Conservation (phyloP, 1,140 invertebrate genomes). For the Diorhabda carinulata region DNA sequence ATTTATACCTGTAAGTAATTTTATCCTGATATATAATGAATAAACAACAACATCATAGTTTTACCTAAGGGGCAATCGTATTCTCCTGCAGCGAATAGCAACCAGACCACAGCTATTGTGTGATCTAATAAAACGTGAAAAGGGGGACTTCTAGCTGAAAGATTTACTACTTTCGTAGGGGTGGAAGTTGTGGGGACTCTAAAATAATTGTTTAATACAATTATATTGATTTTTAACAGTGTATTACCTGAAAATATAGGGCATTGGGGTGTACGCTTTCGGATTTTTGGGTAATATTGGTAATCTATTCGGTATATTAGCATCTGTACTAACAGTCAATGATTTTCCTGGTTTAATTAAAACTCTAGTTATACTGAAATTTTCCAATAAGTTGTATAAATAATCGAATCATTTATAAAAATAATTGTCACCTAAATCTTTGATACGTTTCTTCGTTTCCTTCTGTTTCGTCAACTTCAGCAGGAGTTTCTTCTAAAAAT, state of each 20-base stretch:
- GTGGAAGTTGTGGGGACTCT: constrained; percentile 20
- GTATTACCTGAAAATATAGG: constrained; percentile 24
- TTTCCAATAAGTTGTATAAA: too few species aligned
- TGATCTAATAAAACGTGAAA: constrained; percentile 44
- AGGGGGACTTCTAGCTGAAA: constrained; percentile 37
- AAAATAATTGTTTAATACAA: background rate
- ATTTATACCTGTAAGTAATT: constrained; percentile 29
- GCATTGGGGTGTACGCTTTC: constrained; percentile 30
- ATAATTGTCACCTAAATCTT: too few species aligned
- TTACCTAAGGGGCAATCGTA: constrained; percentile 24
- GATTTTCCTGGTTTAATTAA: constrained; percentile 27
- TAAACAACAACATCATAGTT: constrained; percentile 5
- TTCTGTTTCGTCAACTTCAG: too few species aligned
- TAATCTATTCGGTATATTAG: constrained; percentile 27
- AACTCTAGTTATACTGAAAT: constrained; percentile 28
- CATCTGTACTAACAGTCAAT: constrained; percentile 7
- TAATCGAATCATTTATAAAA: too few species aligned
- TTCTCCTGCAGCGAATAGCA: constrained; percentile 34
- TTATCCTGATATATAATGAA: background rate
- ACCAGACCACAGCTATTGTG: constrained; percentile 44
- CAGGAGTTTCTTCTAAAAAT: too few species aligned
- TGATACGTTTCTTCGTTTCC: too few species aligned
- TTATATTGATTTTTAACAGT: background rate
- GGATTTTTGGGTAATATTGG: constrained; percentile 27
- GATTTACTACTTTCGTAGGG: constrained; percentile 28